Percentiles rank a stretch among this genome's conserved stretches.
Conservation (phyloP, 2,113 vertebrate genomes). For the Otus sunia region DNA sequence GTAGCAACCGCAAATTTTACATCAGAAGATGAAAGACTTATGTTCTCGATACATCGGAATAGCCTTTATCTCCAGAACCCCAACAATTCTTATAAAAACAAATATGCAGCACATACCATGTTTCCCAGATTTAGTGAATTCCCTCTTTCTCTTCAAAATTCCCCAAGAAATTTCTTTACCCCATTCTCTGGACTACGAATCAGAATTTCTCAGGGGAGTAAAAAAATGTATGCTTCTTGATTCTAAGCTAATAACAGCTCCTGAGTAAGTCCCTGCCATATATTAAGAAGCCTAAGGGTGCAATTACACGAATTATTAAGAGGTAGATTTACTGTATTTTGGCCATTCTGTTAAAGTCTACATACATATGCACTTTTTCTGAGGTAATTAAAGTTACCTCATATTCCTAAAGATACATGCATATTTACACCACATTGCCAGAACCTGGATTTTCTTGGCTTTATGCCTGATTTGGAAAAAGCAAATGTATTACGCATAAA, state of each 20-base stretch:
- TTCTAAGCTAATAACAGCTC: neutral
- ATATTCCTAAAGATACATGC: neutral
- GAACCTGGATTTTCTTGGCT: neutral
- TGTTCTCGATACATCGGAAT: neutral
- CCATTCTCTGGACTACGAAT: neutral
- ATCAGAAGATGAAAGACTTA: fast-evolving
- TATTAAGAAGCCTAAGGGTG: neutral
- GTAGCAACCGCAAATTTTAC: neutral
- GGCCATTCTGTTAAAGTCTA: neutral
- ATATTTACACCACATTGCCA: neutral
- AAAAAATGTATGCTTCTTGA: neutral
- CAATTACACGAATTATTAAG: slow-evolving; percentile 40
- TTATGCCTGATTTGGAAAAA: neutral
- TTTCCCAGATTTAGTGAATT: neutral
- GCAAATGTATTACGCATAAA: neutral
- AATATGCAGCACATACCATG: fast-evolving
- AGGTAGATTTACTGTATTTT: neutral
- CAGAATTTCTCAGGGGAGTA: neutral
- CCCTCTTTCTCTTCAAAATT: neutral
- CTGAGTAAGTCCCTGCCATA: neutral
- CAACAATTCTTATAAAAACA: neutral
- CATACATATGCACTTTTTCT: neutral
- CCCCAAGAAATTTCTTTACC: neutral
- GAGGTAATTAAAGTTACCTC: neutral
- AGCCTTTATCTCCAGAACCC: neutral